phyloP scores from a whole-genome alignment of 1,140 invertebrate species.

The Cotesia vestalis region DNA sequence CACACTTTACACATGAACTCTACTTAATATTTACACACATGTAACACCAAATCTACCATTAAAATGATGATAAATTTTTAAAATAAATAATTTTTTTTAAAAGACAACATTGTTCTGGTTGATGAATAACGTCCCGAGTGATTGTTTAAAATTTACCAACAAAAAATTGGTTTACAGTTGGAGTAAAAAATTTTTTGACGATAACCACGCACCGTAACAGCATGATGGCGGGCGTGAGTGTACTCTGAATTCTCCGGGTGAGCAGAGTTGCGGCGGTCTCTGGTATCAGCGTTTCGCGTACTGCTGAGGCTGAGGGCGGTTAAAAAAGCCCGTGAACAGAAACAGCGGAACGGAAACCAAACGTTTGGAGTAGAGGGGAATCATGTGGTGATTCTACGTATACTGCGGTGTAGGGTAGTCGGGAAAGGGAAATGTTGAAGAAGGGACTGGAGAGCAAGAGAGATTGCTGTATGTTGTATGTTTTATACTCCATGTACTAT shows the following conservation, averaged over 20 bases:
- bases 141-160: too few relatives aligned
- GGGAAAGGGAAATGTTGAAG: conserved; percentile 5
- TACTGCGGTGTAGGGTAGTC: background rate
- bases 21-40: background rate
- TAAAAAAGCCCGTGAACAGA: conserved; percentile 40
- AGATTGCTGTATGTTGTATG: too few relatives aligned
- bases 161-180: too few relatives aligned
- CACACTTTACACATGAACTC: background rate
- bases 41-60: too few relatives aligned
- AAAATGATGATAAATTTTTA: too few relatives aligned
- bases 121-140: too few relatives aligned
- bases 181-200: background rate
- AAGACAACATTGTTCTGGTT: too few relatives aligned
- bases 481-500: too few relatives aligned
- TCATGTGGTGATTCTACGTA: too few relatives aligned
- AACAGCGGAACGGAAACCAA: conserved; percentile 25
- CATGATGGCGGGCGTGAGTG: conserved; percentile 31
- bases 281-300: conserved; percentile 44
- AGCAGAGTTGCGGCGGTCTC: too few relatives aligned
- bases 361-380: conserved; percentile 6
- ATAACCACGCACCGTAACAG: conserved; percentile 14
- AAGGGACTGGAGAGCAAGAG: background rate
- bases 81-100: too few relatives aligned
- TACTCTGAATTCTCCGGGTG: conserved; percentile 21
- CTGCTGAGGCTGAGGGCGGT: conserved; percentile 48